A percentile compares a stretch with the other conserved stretches of the same genome.
Conservation (phyloP, 2,797 vertebrate species). For the Nyctalus aviator region DNA sequence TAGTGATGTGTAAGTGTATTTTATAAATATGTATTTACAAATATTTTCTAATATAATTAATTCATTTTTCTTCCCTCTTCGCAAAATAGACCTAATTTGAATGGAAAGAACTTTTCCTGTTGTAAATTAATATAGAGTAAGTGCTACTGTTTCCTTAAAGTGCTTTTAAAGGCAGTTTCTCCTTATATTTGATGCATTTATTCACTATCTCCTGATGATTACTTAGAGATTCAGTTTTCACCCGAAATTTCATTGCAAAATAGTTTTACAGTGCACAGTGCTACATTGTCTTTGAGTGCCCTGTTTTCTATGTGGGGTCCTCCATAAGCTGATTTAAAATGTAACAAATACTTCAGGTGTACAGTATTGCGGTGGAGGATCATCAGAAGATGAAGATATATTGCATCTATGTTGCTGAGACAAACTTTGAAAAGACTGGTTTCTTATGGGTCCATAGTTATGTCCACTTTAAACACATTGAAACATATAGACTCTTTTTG, state of each 20-base stretch:
- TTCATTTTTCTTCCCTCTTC: background rate
- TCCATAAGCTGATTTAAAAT: background rate
- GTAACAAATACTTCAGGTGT: background rate
- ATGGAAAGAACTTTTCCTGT: background rate
- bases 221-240: constrained; percentile 4
- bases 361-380: background rate
- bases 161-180: background rate
- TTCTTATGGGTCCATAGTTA: background rate
- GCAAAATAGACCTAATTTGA: background rate
- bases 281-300: background rate
- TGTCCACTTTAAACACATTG: background rate
- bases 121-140: background rate
- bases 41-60: constrained; percentile 17
- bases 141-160: background rate
- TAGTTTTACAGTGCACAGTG: background rate
- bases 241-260: background rate
- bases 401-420: background rate
- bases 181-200: background rate
- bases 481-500: background rate
- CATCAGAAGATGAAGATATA: background rate
- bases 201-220: constrained; percentile 34
- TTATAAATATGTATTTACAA: constrained; percentile 18
- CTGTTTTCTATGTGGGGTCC: background rate
- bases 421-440: background rate
- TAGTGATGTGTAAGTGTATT: background rate